Evolutionary conservation across 53 echinoderm and acorn worm genomes (phyloP).

Genomic region (Temnopleurus reevesii): DNA sequence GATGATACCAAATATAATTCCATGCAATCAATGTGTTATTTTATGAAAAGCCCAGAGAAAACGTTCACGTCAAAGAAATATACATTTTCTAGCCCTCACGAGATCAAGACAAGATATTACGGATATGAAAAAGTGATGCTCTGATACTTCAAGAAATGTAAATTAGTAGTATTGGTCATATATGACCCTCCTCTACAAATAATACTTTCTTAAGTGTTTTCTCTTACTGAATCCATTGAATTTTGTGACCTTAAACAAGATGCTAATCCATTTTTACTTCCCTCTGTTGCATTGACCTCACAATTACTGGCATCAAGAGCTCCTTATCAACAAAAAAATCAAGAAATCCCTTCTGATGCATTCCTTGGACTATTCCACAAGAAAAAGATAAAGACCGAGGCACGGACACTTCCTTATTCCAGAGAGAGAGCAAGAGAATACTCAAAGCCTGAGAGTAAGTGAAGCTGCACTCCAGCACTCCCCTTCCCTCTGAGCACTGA

Average conservation of each 20-base stretch:
- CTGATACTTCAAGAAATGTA: not conserved
- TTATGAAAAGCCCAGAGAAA: not conserved
- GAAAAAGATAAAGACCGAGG: not conserved
- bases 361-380: not conserved
- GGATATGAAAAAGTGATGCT: no score
- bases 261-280: not conserved
- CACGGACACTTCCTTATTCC: slow-evolving; percentile 3
- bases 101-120: no score
- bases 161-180: not conserved
- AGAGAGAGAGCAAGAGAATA: not conserved
- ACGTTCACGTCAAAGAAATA: not conserved
- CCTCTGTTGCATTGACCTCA: no score
- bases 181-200: not conserved
- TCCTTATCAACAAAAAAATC: not conserved
- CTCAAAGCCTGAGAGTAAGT: not conserved
- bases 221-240: not conserved
- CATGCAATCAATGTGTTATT: not conserved
- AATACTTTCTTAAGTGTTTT: not conserved
- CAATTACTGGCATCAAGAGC: not conserved
- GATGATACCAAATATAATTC: not conserved
- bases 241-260: not conserved
- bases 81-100: no score
- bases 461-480: slow-evolving; percentile 12
- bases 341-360: not conserved
- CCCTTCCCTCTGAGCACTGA: slow-evolving; percentile 27